Conservation (phyloP, 2,113 vertebrate species). For the Gopherus flavomarginatus region DNA sequence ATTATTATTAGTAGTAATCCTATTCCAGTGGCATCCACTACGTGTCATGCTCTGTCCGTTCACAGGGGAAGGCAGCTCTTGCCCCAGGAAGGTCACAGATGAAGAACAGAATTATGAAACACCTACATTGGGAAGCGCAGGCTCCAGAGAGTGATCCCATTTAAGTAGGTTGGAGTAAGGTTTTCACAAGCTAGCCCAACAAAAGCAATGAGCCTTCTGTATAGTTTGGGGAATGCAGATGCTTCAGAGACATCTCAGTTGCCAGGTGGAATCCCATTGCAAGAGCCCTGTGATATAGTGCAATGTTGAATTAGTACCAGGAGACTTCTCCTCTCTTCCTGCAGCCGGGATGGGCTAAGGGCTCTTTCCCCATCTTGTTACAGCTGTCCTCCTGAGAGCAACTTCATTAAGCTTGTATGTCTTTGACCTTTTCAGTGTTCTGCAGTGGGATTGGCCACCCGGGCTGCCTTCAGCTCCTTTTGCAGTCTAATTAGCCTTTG, state of each 20-base stretch:
- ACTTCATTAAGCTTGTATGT: neutral
- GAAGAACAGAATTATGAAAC: neutral
- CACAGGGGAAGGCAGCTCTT: neutral
- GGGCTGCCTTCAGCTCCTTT: neutral
- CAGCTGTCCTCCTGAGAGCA: neutral
- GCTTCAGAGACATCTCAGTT: neutral
- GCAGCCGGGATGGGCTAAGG: neutral
- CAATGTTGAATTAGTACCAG: neutral
- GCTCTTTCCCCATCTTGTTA: neutral
- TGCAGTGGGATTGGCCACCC: slow-evolving; percentile 1
- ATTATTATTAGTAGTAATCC: neutral
- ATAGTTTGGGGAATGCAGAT: neutral
- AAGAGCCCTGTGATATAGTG: neutral
- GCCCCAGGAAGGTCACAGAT: neutral
- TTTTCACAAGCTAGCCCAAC: neutral
- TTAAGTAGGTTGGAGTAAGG: neutral
- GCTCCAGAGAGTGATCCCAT: neutral
- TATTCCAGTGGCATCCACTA: neutral
- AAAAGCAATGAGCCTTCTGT: neutral
- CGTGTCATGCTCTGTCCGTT: neutral
- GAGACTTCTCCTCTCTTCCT: neutral
- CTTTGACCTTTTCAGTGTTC: slow-evolving; percentile 69
- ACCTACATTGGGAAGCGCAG: neutral
- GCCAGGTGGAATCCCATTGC: accelerated
- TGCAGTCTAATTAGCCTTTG: slow-evolving; percentile 28